Evolutionary conservation across 2,797 vertebrate species (phyloP), one percentile per base, ranked within the genome.

Genomic region (Micrastur ruficollis): DNA sequence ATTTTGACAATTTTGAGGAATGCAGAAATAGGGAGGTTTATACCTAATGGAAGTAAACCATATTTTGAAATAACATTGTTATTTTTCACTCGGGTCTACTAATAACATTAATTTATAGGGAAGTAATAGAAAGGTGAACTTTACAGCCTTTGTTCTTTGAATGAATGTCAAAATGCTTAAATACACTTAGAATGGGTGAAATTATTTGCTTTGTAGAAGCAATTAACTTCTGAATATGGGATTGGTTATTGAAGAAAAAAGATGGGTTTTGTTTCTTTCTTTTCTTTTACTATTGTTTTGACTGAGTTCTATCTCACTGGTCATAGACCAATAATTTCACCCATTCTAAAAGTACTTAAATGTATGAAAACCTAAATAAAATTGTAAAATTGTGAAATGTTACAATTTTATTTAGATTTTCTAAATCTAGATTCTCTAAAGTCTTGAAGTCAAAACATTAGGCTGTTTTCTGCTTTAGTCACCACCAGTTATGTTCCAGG

Each of bases 251-350:
- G 38, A 68, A 59, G 31, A 86, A 50, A 25, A 34, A 8, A 32
- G 8, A 14, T 3, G 19, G 0, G 1, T 4, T 9, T 49, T 42
- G 31, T 32, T 53, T 9, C 6, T 16, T 19, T 27, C n/a, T 61
- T 44, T 53, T 8, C 4, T n/a, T 40, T n/a, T 73, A 49, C 34
- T 29, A n/a, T 6, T 27, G 19, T 47, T 63, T 55, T 73, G 23
- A 38, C 12, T n/a, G 12, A 65, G n/a, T 47, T 56, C n/a, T 73
- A 9, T 20, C 70, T 47, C 8, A 1, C 19, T 42, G 16, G 12
- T 36, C 18, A 58, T 31, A 85, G 27, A 21, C 5, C 11, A 59
- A 75, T 42, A 32, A 36, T 34, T 67, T 44, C 11, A 59, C 8
- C 8, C 25, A 44, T 8, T 36, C 17, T 58, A 36, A 29, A 11